Evolutionary conservation across 2,888 invertebrate species (phyloP), one percentile per base, ranked within the genome.

Genomic region (Rhagonycha fulva): DNA sequence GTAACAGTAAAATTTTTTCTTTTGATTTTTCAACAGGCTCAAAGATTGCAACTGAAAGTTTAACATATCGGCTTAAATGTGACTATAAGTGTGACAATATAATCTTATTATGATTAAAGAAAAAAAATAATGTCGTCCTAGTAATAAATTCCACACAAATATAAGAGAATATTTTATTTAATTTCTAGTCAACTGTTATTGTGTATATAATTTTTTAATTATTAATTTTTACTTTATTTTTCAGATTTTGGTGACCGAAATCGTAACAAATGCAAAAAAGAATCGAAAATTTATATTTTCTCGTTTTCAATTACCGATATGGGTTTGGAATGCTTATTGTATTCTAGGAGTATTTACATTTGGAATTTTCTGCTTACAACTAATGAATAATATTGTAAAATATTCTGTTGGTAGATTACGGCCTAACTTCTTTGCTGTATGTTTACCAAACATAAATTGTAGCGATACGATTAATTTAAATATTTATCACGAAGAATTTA

Each of bases 371-470:
- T 92, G 94, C 81, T 94, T 94, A 80, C 96, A 96, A 87, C 89
- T 97, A 69, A 92, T 95, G 80, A 98, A 98, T 4, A 98, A 98
- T 87, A 92, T 98, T 80, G 96, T 95, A 79, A 98, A 99, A 89
- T 98, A 97, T 87, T 93, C 95, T 9, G 93, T 98, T 80, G 99
- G 99, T 60, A 92, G 98, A 72, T 89, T 98, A 81, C 90, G 99
- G 82, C 99, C 99, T 28, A 98, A 99, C 88, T 99, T 99, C 89
- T 92, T 97, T 85, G 91, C 91, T 82, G 93, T 98, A 0, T 99
- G 99, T 85, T 89, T 91, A 72, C 98, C 98, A 0, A 89, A 91
- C 81, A 88, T 94, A 63, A 89, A 93, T 83, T 94, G 95, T 84
- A 86, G 84, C 3, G 83, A 89, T 61, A 85, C 89, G 0, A 87